Percentiles rank a stretch among this genome's conserved stretches.
Evolutionary conservation across 2,113 vertebrate genomes (phyloP).

Genomic region (Gavia stellata): DNA sequence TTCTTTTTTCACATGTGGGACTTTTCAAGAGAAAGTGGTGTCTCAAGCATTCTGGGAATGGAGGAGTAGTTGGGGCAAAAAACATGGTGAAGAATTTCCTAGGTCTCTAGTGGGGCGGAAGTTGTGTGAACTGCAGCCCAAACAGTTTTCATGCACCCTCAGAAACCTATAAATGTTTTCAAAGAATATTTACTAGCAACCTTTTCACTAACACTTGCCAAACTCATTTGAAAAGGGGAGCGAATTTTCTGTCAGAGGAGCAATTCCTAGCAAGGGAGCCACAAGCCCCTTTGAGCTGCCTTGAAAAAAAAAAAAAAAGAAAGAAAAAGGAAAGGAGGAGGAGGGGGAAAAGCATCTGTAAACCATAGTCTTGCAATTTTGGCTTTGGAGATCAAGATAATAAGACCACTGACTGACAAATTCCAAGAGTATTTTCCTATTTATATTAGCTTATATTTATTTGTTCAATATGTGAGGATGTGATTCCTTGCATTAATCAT

Average conservation of each 20-base stretch:
- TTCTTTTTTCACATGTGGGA: not conserved
- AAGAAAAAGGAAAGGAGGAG: not conserved
- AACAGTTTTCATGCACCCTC: slow-evolving; percentile 20
- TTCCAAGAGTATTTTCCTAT: slow-evolving; percentile 61
- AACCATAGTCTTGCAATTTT: slow-evolving; percentile 52
- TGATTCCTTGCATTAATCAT: slow-evolving; percentile 61
- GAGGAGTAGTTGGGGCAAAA: not conserved
- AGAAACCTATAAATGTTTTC: slow-evolving; percentile 34
- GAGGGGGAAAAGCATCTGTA: slow-evolving; percentile 43
- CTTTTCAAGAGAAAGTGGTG: not conserved
- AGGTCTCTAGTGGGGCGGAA: not conserved
- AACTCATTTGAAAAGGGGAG: slow-evolving; percentile 26
- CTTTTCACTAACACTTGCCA: slow-evolving; percentile 23
- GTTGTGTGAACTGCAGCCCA: slow-evolving; percentile 19
- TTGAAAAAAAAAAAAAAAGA: not conserved
- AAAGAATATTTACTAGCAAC: slow-evolving; percentile 38
- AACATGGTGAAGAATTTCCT: not conserved
- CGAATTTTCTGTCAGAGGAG: slow-evolving; percentile 5
- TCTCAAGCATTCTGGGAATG: not conserved
- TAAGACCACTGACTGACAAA: slow-evolving; percentile 51
- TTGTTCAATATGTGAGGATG: slow-evolving; percentile 64
- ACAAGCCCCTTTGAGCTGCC: not conserved
- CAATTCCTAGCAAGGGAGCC: not conserved
- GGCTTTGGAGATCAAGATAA: slow-evolving; percentile 51
- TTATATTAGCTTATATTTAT: slow-evolving; percentile 64